A percentile compares a stretch with the other conserved stretches of the same genome.
Evolutionary conservation across 1,140 invertebrate species (phyloP).

Genomic region (Steinernema feltiae): DNA sequence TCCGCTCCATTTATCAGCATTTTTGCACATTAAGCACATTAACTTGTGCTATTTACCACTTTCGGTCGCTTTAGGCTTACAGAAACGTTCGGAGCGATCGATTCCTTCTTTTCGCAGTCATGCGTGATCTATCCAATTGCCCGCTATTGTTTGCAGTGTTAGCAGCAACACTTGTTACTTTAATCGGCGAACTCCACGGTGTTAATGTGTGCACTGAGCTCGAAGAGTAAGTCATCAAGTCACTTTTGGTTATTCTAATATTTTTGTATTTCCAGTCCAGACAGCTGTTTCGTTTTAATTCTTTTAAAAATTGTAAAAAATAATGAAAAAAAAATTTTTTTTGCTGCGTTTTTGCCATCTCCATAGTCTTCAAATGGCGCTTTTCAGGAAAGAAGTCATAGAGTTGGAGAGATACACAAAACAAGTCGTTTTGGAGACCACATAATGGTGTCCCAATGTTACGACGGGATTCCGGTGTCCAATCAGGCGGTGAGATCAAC

Average conservation of each 20-base stretch:
- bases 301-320: no score
- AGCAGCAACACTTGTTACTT: neutral
- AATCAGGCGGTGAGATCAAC: constrained; percentile 42
- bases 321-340: no score
- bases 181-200: neutral
- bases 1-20: no score
- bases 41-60: neutral
- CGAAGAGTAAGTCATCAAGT: constrained; percentile 1
- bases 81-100: neutral
- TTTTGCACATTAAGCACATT: no score
- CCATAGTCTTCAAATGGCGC: neutral
- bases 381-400: constrained; percentile 35
- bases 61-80: neutral
- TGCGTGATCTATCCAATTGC: neutral
- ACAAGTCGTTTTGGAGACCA: constrained; percentile 40
- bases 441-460: constrained; percentile 39
- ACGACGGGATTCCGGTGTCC: constrained; percentile 44
- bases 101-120: neutral
- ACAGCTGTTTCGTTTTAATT: no score
- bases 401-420: constrained; percentile 41
- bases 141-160: neutral
- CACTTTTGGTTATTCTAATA: no score
- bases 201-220: constrained; percentile 15
- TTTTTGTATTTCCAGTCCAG: no score
- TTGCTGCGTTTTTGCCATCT: no score